Conservation (phyloP, 2,888 invertebrate genomes). For the Athetis lepigone region DNA sequence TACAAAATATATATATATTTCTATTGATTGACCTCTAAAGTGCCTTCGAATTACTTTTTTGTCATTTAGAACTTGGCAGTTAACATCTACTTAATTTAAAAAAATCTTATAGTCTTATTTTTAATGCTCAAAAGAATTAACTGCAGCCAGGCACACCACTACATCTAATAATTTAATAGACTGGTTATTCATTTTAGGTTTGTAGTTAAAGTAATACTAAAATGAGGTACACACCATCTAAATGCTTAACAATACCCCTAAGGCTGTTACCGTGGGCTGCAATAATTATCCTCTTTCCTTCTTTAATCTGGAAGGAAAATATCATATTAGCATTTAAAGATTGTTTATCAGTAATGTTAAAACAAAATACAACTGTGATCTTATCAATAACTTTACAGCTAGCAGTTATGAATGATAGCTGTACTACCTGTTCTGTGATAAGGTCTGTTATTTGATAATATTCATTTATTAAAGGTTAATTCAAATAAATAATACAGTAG, state of each 20-base stretch:
- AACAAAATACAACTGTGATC: background rate
- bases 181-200: no score
- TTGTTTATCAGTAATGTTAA: background rate
- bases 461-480: background rate
- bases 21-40: background rate
- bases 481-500: no score
- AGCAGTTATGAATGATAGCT: slow-evolving; percentile 1
- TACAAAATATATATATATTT: background rate
- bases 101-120: no score
- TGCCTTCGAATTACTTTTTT: background rate
- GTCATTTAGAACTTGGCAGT: background rate
- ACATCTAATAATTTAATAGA: no score
- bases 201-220: background rate
- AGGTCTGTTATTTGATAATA: background rate
- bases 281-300: slow-evolving; percentile 94
- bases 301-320: slow-evolving; percentile 92
- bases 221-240: slow-evolving; percentile 92
- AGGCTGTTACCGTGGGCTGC: slow-evolving; percentile 97
- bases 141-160: no score
- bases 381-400: slow-evolving; percentile 10
- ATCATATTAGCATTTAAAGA: background rate
- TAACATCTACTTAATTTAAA: no score
- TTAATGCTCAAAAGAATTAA: no score
- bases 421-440: background rate
- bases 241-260: slow-evolving; percentile 95